A percentile compares a stretch with the other conserved stretches of the same genome.
phyloP scores from a whole-genome alignment of 1,140 invertebrate species.

The Hycleus phaleratus region DNA sequence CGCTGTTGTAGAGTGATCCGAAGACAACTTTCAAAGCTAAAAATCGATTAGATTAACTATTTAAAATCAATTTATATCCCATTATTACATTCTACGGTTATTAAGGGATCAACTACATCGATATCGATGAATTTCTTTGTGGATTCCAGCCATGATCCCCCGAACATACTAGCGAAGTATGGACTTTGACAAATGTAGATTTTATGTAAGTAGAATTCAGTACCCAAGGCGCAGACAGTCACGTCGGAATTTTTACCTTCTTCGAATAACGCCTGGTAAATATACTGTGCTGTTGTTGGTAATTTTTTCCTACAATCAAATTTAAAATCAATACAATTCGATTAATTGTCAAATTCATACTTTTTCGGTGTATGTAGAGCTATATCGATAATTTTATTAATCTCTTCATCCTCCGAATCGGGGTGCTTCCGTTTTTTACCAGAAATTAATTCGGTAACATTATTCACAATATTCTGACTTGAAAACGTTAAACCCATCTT shows the following conservation, averaged over 20 bases:
- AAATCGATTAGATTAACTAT: constrained; percentile 5
- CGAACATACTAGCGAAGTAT: constrained; percentile 80
- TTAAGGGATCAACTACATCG: constrained; percentile 66
- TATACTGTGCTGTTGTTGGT: constrained; percentile 67
- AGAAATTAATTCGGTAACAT: constrained; percentile 32
- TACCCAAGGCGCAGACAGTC: constrained; percentile 61
- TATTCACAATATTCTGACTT: constrained; percentile 24
- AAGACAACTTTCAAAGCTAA: constrained; percentile 61
- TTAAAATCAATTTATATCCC: background rate
- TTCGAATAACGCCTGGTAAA: constrained; percentile 69
- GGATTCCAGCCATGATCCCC: constrained; percentile 70
- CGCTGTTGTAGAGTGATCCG: constrained; percentile 73
- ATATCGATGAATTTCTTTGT: constrained; percentile 59
- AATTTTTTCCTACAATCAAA: constrained; percentile 55
- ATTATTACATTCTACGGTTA: constrained; percentile 57
- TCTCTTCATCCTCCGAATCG: constrained; percentile 35
- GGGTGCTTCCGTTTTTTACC: constrained; percentile 34
- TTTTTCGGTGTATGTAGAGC: constrained; percentile 40
- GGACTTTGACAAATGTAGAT: constrained; percentile 74
- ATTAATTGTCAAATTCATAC: constrained; percentile 18
- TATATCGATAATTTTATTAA: constrained; percentile 39
- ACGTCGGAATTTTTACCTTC: constrained; percentile 73
- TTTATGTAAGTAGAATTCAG: constrained; percentile 71
- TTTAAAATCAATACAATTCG: background rate
- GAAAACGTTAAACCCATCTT: constrained; percentile 28